Evolutionary conservation across 2,888 invertebrate genomes (phyloP).

Genomic region (Polydrusus pterygomalis): DNA sequence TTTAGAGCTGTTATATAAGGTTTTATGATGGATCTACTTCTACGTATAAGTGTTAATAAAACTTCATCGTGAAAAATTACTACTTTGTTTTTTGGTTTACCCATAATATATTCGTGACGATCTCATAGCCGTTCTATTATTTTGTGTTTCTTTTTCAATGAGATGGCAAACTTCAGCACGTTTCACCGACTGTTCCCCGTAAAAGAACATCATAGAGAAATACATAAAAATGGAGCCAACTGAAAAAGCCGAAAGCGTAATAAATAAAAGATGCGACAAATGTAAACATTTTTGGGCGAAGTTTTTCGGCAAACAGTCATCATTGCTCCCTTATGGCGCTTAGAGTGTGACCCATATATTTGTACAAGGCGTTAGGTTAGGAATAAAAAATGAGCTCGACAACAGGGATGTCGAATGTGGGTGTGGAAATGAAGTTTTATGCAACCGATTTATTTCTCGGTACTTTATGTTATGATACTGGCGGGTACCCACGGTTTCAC

Average conservation of each 20-base stretch:
- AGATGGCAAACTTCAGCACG: too few relatives aligned
- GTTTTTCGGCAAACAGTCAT: constrained; percentile 50
- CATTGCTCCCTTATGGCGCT: constrained; percentile 46
- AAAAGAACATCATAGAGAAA: constrained; percentile 5
- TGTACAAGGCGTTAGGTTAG: constrained; percentile 31
- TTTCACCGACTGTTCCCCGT: too few relatives aligned
- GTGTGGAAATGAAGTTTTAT: neutral
- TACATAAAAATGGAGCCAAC: constrained; percentile 36
- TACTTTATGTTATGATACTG: too few relatives aligned
- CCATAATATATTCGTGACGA: too few relatives aligned
- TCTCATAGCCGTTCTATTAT: too few relatives aligned
- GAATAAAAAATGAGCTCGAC: constrained; percentile 38
- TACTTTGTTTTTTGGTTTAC: too few relatives aligned
- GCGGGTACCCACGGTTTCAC: too few relatives aligned
- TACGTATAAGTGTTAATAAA: too few relatives aligned
- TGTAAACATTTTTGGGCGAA: constrained; percentile 49
- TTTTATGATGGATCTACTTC: neutral
- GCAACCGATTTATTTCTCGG: too few relatives aligned
- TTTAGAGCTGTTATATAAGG: neutral
- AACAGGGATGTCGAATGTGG: neutral
- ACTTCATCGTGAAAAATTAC: too few relatives aligned
- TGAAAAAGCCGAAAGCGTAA: constrained; percentile 46
- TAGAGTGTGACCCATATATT: constrained; percentile 48
- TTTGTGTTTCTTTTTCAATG: too few relatives aligned
- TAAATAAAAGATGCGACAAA: constrained; percentile 55